Evolutionary conservation across 2,888 invertebrate genomes (phyloP).

Genomic region (Stegana nigrithorax): DNA sequence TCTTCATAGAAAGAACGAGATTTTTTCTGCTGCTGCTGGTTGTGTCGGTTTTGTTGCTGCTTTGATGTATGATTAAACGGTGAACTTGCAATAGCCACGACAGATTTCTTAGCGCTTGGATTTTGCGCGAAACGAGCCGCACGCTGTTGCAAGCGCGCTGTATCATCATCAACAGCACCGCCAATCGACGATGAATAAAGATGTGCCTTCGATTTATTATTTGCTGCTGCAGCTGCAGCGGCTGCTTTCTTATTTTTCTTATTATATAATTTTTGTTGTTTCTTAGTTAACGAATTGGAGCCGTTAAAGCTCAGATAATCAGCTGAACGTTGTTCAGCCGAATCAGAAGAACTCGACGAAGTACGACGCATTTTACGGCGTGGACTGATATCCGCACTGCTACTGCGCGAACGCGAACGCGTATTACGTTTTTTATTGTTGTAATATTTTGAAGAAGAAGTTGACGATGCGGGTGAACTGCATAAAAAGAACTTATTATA

Average conservation of each 20-base stretch:
- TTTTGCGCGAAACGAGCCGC: constrained; percentile 82
- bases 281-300: constrained; percentile 46
- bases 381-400: constrained; percentile 69
- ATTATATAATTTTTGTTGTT: constrained; percentile 67
- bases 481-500: constrained; percentile 19
- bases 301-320: constrained; percentile 48
- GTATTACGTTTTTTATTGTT: constrained; percentile 53
- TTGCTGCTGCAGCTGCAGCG: constrained; percentile 30
- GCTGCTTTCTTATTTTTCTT: constrained; percentile 63
- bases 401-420: constrained; percentile 50
- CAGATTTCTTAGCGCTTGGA: constrained; percentile 51
- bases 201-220: constrained; percentile 70
- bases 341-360: constrained; percentile 49
- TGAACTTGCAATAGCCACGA: constrained; percentile 61
- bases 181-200: constrained; percentile 77
- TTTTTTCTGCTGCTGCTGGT: constrained; percentile 33
- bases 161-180: constrained; percentile 78
- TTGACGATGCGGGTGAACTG: constrained; percentile 54
- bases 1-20: constrained; percentile 71
- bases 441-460: constrained; percentile 50
- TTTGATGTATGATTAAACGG: constrained; percentile 53
- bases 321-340: constrained; percentile 67
- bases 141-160: constrained; percentile 85
- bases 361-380: constrained; percentile 70
- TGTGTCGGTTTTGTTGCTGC: constrained; percentile 44